Evolutionary conservation across 2,113 vertebrate genomes (phyloP), one percentile per base, ranked within the genome.

Genomic region (Alaudala cheleensis): DNA sequence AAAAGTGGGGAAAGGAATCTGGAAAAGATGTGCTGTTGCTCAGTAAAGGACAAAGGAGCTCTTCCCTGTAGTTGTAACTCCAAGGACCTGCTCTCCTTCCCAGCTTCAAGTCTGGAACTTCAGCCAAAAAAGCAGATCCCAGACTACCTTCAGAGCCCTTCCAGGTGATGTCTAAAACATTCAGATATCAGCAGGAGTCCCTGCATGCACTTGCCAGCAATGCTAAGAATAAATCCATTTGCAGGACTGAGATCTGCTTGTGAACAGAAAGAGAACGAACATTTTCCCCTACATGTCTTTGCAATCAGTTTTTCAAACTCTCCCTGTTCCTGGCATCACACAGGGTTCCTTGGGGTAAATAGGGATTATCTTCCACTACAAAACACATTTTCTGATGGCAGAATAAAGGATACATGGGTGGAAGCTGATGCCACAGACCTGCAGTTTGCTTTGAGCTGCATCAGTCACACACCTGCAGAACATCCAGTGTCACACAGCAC

Each of bases 41-140:
- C 80, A 50, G 34, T 31, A 31, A 42, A 51, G 81, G 54, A n/a
- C 71, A 76, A 93, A 82, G 16, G 16, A 82, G 54, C 14, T 74
- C 42, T 62, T 90, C 49, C 19, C 37, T 54, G 11, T 67, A 80
- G 78, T 92, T 91, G 88, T 92, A 77, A 78, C 64, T 81, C 42
- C 91, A 96, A 86, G 81, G 86, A 89, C 51, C 50, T 70, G n/a
- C 21, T 86, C 64, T 88, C 76, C 60, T 93, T 92, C 77, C 80
- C 37, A 62, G 58, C 17, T 72, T 37, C 57, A 82, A n/a, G 40
- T 49, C 62, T 58, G 50, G 44, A 82, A 69, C 82, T 92, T 82
- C 77, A 91, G 82, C 58, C 80, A 95, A 73, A 60, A 81, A 56
- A 0, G 61, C 39, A 82, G 64, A 54, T 47, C 62, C 25, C 62